These are phyloP conservation scores for Aphidius gifuensis DNA, from an alignment of 1,140 invertebrate species.

Conservation along the genomic window DNA sequence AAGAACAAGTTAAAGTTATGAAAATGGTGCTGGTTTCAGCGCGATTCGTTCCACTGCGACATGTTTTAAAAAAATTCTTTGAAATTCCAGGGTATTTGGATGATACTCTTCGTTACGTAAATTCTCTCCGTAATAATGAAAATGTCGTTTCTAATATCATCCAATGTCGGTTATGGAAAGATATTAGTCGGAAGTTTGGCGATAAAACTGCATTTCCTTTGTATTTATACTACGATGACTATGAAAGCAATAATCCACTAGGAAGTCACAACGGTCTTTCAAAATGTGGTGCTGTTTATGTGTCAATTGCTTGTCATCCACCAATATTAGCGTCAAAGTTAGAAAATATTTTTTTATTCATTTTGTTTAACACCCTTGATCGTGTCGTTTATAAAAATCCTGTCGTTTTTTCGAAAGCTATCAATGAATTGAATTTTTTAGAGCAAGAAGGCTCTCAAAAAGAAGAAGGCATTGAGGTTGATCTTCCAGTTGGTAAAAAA, in stretches of 20 bases:
- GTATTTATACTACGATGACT: conserved; percentile 23
- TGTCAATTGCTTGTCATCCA: conserved; percentile 32
- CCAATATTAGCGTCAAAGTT: conserved; percentile 26
- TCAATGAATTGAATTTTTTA: conserved; percentile 33
- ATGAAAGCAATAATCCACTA: conserved; percentile 24
- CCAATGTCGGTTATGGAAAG: conserved; percentile 14
- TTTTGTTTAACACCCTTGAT: conserved; percentile 36
- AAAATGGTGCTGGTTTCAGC: conserved; percentile 13
- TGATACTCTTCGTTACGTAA: conserved; percentile 16
- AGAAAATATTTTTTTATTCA: conserved; percentile 35
- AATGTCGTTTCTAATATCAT: conserved; percentile 21
- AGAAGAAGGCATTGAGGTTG: too few species aligned
- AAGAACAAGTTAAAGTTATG: neutral
- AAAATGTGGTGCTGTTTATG: conserved; percentile 13
- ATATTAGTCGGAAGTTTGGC: conserved; percentile 1
- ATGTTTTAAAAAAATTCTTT: conserved; percentile 27
- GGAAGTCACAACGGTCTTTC: conserved; percentile 10
- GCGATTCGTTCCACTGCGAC: conserved; percentile 22
- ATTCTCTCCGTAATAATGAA: conserved; percentile 10
- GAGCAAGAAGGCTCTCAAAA: too few species aligned
- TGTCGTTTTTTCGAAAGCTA: conserved; percentile 30
- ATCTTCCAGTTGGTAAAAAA: too few species aligned
- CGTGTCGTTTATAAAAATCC: conserved; percentile 30
- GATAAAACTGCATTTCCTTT: conserved; percentile 19
- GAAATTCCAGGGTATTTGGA: conserved; percentile 16